Evolutionary conservation across 2,797 vertebrate genomes (phyloP), one percentile per base, ranked within the genome.

Genomic region (Synanceia verrucosa): DNA sequence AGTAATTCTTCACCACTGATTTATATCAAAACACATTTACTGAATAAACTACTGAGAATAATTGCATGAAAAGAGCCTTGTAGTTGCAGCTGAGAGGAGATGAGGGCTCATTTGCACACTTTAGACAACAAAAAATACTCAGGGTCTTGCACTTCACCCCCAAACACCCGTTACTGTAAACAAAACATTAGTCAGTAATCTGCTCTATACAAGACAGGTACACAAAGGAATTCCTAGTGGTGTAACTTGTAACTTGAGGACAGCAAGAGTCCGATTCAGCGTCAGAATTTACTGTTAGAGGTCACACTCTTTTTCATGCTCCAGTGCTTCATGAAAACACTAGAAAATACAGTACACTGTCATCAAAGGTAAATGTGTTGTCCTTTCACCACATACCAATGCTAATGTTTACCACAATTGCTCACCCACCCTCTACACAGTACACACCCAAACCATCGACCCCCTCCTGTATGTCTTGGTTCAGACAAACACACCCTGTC

Each of bases 81-180:
- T 46, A 28, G 33, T 65, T 28, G 6, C 11, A 48, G 3, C 2
- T 31, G 18, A 9, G 18, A 67, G n/a, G 63, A n/a, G 9, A 23
- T 53, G 52, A 79, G 66, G 56, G 67, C 2, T 58, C 34, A 76
- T 85, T 84, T 71, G 56, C 78, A 81, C 39, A 51, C 52, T 8
- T 34, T 43, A 69, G 31, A 53, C 18, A 62, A 76, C 62, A 82
- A 70, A 70, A 74, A 1, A 50, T 6, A 31, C 4, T 34, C 46
- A 48, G 37, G 44, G 56, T 16, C 50, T 48, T 8, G 34, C 28
- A 47, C 12, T 18, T 19, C 56, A 65, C 62, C 0, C 67, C 73
- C 77, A 75, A 70, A 53, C 28, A 43, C 6, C 55, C 26, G 52
- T 68, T 60, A 58, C 14, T 34, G 34, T 55, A 52, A 67, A 73